Base-by-base conservation (phyloP, 1,140 invertebrate species). In the Magallana gigas region DNA sequence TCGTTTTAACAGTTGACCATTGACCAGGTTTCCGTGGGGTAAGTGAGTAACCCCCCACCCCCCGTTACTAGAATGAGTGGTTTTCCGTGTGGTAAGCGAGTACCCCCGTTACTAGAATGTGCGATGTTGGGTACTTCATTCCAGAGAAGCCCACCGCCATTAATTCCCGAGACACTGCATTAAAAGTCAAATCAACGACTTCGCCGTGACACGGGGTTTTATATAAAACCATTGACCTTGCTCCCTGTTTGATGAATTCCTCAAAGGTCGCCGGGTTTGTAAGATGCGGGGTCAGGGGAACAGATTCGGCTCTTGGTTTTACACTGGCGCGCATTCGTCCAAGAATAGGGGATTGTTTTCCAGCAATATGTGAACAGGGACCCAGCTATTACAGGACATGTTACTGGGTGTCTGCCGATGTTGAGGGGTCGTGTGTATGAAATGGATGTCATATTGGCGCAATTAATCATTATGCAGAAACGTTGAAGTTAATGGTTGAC, bases 191-290 rank as follows among this genome's bases (percentile, higher is more conserved):
- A 48, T 48, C 5, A 48, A 48, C 3, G 36, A 48, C 36, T 29
- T 76, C 8, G 8, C 23, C 23, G 36, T 29, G 68, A 76, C 68
- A 18, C 23, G 11, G 18, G 68, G 23, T 36, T 76, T 76, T 76
- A 76, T 76, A 76, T 76, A 76, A 76, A 76, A 76, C 68, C 68
- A 23, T 29, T 12, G 7, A 11, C 68, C 68, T 76, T 76, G 68
- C 14, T 76, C 36, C 36, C 68, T 29, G 68, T 12, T 8, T 76
- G 68, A 76, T 76, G 68, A 29, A 76, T 76, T 76, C 23, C 23
- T 76, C 16, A 29, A 76, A 76, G 68, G 68, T 76, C 68, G 18
- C 12, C 68, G 36, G 23, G 23, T 76, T 76, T 76, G 68, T 76
- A 76, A 76, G 14, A 76, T 29, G 23, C 23, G 29, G 68, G 68